Percentiles rank a stretch among this genome's conserved stretches.
Evolutionary conservation across 2,888 invertebrate species (phyloP).

Genomic region (Oeneis ivallda): DNA sequence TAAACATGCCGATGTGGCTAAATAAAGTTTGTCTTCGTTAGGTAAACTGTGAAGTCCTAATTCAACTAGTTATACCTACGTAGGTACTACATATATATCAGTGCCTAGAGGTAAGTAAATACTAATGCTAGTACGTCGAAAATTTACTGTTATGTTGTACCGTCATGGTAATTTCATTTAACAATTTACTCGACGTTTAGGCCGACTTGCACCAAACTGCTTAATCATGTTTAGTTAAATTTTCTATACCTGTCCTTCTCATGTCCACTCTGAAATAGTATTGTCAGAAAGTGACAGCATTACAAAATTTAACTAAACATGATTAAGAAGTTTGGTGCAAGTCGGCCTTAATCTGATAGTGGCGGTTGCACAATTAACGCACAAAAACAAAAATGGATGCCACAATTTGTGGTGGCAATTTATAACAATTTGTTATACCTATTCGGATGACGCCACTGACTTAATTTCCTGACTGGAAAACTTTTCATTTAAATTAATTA

Average conservation of each 20-base stretch:
- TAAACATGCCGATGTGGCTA: neutral
- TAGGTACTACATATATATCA: too few relatives aligned
- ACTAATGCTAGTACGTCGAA: too few relatives aligned
- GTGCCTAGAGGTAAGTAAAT: too few relatives aligned
- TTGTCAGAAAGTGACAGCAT: too few relatives aligned
- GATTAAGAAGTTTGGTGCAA: too few relatives aligned
- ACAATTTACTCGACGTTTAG: neutral
- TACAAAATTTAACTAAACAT: too few relatives aligned
- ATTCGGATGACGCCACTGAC: neutral
- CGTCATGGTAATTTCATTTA: neutral
- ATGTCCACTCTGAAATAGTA: too few relatives aligned
- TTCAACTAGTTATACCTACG: too few relatives aligned
- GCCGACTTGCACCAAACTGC: too few relatives aligned
- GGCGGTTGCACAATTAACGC: slow-evolving; percentile 6
- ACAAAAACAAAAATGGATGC: slow-evolving; percentile 10
- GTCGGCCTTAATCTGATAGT: slow-evolving; percentile 5
- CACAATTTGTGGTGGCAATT: slow-evolving; percentile 2
- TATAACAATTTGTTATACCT: slow-evolving; percentile 18
- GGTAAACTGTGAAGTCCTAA: too few relatives aligned
- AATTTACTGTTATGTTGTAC: neutral
- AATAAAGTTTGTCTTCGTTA: neutral
- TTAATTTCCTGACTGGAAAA: neutral
- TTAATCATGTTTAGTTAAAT: too few relatives aligned
- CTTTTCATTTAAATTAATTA: neutral
- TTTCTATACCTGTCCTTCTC: too few relatives aligned